phyloP scores from a whole-genome alignment of 2,113 vertebrate species.

The Fregetta grallaria region DNA sequence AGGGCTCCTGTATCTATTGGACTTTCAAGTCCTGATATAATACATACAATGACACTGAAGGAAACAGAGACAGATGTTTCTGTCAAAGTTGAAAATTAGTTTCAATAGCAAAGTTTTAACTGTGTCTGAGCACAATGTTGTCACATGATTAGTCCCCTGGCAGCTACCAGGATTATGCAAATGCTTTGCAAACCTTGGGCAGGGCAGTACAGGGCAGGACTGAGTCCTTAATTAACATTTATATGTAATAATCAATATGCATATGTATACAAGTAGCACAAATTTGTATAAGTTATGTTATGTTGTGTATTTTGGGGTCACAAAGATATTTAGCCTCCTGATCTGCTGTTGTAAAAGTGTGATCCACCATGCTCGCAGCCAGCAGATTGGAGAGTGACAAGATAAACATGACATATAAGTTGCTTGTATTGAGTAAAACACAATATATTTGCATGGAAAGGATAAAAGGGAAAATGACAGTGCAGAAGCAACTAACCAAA shows the following conservation, averaged over 20 bases:
- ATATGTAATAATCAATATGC: not conserved
- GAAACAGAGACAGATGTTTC: not conserved
- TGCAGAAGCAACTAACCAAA: not conserved
- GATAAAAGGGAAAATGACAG: not conserved
- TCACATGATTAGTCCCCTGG: not conserved
- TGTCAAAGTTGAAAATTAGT: not conserved
- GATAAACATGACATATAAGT: not conserved
- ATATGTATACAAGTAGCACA: not conserved
- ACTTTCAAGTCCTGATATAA: not conserved
- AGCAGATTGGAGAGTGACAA: not conserved
- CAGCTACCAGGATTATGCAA: not conserved
- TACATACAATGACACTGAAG: not conserved
- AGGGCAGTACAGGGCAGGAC: not conserved
- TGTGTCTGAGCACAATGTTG: not conserved
- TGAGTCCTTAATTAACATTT: not conserved
- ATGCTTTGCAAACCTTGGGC: not conserved
- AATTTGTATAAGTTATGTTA: not conserved
- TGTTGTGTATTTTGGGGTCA: not conserved
- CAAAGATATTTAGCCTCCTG: not conserved
- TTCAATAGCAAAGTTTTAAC: not conserved
- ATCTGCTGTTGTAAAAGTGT: not conserved
- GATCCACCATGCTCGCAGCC: rapidly evolving
- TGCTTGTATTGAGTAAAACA: not conserved
- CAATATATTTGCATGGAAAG: not conserved
- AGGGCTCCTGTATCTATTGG: not conserved